Conservation (phyloP, 35 echinoderm and acorn worm genomes). For the Ophiothrix spiculata region DNA sequence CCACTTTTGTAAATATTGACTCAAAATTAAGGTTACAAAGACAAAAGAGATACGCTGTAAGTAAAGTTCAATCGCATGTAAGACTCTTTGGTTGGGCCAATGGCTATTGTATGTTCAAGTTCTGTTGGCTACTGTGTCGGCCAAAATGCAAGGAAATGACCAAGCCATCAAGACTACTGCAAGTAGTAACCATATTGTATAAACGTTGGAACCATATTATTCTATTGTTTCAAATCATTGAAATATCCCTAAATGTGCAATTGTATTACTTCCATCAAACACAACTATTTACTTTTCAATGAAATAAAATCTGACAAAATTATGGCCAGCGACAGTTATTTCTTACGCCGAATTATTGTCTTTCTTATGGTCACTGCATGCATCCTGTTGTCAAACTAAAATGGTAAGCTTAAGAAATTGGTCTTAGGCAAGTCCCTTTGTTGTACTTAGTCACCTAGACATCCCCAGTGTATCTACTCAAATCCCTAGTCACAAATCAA, state of each 20-base stretch:
- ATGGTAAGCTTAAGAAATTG: not conserved
- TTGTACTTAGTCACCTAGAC: not conserved
- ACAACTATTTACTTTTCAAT: too few relatives aligned
- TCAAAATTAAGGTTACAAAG: too few relatives aligned
- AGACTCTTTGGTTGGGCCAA: too few relatives aligned
- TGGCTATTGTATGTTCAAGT: too few relatives aligned
- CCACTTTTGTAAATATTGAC: too few relatives aligned
- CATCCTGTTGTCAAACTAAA: not conserved
- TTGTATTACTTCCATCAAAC: not conserved
- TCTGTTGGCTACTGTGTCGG: too few relatives aligned
- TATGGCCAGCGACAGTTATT: not conserved
- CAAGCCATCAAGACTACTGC: too few relatives aligned
- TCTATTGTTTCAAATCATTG: not conserved
- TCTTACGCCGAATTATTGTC: not conserved
- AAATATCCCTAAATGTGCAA: not conserved
- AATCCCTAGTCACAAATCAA: not conserved
- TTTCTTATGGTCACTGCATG: not conserved
- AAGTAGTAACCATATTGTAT: too few relatives aligned
- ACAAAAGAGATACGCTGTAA: too few relatives aligned
- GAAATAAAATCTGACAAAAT: not conserved
- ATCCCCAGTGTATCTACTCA: not conserved
- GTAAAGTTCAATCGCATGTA: too few relatives aligned
- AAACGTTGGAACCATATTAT: not conserved
- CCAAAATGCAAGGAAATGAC: too few relatives aligned
- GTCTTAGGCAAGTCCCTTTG: not conserved